A percentile compares a stretch with the other conserved stretches of the same genome.
phyloP scores from a whole-genome alignment of 53 echinoderm and acorn worm species.

The Zoroaster sp. region DNA sequence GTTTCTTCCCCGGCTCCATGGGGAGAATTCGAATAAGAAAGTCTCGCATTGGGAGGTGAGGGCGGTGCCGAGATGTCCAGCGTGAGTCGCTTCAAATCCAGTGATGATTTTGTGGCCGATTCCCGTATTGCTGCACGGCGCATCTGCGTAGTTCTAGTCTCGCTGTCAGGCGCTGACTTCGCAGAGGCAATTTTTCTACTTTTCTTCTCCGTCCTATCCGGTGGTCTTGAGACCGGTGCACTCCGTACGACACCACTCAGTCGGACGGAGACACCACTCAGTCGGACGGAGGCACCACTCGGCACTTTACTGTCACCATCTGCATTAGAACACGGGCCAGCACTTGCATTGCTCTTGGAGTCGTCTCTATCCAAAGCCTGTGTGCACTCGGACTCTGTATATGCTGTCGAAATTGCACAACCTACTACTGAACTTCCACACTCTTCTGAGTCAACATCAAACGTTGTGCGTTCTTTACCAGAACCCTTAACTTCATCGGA shows the following conservation, averaged over 20 bases:
- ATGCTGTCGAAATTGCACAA: constrained; percentile 32
- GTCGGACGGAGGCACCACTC: neutral
- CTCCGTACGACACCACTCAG: neutral
- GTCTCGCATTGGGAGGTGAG: neutral
- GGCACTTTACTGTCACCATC: neutral
- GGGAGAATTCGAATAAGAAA: neutral
- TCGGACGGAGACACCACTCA: neutral
- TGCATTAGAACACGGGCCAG: neutral
- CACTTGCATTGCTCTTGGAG: neutral
- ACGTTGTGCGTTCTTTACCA: neutral
- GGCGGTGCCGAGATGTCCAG: constrained; percentile 1
- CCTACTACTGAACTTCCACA: neutral
- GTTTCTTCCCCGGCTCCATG: neutral
- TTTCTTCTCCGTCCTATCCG: neutral
- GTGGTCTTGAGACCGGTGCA: constrained; percentile 10
- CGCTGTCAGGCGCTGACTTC: neutral
- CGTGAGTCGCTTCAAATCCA: constrained; percentile 20
- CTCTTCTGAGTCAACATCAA: neutral
- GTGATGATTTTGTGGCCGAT: neutral
- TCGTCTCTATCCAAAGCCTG: neutral
- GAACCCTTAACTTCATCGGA: neutral
- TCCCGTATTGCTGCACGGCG: constrained; percentile 27
- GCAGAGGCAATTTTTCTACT: constrained; percentile 27
- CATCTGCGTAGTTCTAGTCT: neutral
- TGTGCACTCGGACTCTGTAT: neutral